These are phyloP conservation scores for Ciconia stormi DNA, from an alignment of 2,113 vertebrate species.

Conservation along the genomic window DNA sequence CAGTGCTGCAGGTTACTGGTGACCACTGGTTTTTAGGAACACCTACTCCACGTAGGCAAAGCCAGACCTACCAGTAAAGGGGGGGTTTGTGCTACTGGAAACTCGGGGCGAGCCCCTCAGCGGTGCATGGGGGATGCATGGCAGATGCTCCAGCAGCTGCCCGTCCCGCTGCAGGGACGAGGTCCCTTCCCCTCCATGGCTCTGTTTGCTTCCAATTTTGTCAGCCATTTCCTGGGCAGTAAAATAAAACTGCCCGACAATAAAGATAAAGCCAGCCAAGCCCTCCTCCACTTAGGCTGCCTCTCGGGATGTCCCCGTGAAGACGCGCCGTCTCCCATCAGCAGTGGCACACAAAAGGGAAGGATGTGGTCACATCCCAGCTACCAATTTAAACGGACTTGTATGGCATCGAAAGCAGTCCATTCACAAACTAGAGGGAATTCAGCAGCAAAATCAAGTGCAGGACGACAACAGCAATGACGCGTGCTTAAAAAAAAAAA, in stretches of 20 bases:
- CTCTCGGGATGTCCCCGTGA: neutral
- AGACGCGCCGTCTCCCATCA: rapidly evolving
- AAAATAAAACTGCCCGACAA: neutral
- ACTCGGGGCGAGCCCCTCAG: neutral
- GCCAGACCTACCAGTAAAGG: neutral
- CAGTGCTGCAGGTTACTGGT: neutral
- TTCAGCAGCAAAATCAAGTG: neutral
- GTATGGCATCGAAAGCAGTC: neutral
- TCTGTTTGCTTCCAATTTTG: neutral
- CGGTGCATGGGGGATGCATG: rapidly evolving
- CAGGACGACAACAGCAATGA: neutral
- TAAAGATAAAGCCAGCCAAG: neutral
- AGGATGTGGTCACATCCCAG: neutral
- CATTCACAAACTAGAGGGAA: neutral
- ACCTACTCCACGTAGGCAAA: neutral
- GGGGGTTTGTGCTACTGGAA: neutral
- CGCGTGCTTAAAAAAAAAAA: neutral
- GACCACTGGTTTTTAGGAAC: neutral
- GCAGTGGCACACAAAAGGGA: neutral
- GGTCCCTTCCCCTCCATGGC: neutral
- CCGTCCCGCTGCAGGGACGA: rapidly evolving
- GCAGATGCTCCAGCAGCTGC: neutral
- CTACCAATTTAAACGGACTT: neutral
- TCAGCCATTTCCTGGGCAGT: neutral
- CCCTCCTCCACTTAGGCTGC: neutral